phyloP scores from a whole-genome alignment of 2,888 invertebrate genomes.

The Gortyna flavago region DNA sequence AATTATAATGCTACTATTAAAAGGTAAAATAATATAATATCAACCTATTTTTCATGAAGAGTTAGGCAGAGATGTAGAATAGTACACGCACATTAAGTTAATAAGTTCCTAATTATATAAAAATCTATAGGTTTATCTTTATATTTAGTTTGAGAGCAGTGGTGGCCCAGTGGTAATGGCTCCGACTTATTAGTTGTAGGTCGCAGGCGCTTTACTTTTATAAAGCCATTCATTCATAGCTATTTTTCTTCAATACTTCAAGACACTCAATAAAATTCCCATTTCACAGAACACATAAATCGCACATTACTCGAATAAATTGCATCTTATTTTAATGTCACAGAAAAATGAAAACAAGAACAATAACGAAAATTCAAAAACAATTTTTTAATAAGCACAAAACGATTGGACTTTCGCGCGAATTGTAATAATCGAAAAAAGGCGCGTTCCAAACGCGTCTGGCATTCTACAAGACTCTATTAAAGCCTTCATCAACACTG shows the following conservation, averaged over 20 bases:
- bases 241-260: constrained; percentile 6
- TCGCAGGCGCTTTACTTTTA: no score
- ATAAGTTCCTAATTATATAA: background rate
- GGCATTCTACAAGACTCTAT: constrained; percentile 81
- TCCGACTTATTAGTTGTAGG: no score
- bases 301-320: constrained; percentile 38
- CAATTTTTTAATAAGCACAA: constrained; percentile 66
- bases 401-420: constrained; percentile 74
- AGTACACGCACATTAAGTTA: background rate
- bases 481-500: constrained; percentile 66
- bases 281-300: constrained; percentile 28
- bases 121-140: background rate
- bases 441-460: constrained; percentile 76
- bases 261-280: constrained; percentile 20
- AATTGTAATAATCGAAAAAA: constrained; percentile 83
- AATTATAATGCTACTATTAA: no score
- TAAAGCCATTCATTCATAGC: background rate
- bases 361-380: constrained; percentile 52
- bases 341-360: constrained; percentile 54
- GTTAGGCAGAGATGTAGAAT: background rate
- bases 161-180: no score
- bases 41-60: background rate
- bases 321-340: constrained; percentile 53
- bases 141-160: no score
- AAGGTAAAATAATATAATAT: background rate